Percentiles rank a stretch among this genome's conserved stretches.
phyloP scores from a whole-genome alignment of 2,888 invertebrate species.

The Sepioteuthis lessoniana region DNA sequence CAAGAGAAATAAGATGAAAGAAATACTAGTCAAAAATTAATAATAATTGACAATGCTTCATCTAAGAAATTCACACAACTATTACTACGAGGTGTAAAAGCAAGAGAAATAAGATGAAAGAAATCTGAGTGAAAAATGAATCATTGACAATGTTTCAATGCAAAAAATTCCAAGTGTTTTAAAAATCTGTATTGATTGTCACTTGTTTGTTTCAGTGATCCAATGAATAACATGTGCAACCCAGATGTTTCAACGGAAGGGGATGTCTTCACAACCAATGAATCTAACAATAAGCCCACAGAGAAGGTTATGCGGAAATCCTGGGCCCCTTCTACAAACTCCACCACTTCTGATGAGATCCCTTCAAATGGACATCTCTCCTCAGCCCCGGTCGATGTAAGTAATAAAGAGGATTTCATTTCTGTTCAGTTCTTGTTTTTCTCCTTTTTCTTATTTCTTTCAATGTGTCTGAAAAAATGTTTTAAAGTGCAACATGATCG shows the following conservation, averaged over 20 bases:
- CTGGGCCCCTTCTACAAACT: not conserved
- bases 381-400: conserved; percentile 2
- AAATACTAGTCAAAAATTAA: too few relatives aligned
- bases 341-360: not conserved
- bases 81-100: too few relatives aligned
- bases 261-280: not conserved
- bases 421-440: not conserved
- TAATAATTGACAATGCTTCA: too few relatives aligned
- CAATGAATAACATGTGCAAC: conserved; percentile 24
- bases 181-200: too few relatives aligned
- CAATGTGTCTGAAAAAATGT: too few relatives aligned
- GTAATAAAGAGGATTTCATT: not conserved
- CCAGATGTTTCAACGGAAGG: not conserved
- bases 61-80: too few relatives aligned
- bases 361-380: conserved; percentile 38
- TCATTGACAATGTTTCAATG: too few relatives aligned
- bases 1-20: too few relatives aligned
- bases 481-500: too few relatives aligned
- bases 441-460: not conserved
- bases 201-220: not conserved
- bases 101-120: too few relatives aligned
- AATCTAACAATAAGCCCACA: not conserved
- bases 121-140: too few relatives aligned
- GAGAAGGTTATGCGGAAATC: conserved; percentile 24
- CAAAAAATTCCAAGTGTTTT: too few relatives aligned